A percentile compares a stretch with the other conserved stretches of the same genome.
Evolutionary conservation across 2,113 vertebrate species (phyloP).

Genomic region (Falcunculus frontatus): DNA sequence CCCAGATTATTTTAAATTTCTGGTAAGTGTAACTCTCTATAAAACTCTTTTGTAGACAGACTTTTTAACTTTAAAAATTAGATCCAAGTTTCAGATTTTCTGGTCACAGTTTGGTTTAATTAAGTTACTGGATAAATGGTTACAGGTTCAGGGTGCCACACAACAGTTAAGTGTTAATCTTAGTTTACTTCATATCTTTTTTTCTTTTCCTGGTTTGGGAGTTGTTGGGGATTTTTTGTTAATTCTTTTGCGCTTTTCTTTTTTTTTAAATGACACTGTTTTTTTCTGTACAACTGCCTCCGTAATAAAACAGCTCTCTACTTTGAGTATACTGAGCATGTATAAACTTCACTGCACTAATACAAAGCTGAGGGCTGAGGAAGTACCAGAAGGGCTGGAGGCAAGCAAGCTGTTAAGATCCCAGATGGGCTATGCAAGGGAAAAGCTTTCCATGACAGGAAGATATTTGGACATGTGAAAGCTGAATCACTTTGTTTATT

Average conservation of each 20-base stretch:
- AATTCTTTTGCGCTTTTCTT: rapidly evolving
- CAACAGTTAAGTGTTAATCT: neutral
- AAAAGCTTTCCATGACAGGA: neutral
- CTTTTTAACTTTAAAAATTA: neutral
- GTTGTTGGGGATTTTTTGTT: too few relatives aligned
- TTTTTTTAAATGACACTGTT: neutral
- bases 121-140: neutral
- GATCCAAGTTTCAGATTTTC: neutral
- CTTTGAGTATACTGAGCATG: neutral
- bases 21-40: neutral
- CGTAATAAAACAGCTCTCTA: neutral
- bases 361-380: neutral
- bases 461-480: neutral
- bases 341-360: neutral
- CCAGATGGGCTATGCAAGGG: neutral
- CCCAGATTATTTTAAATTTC: neutral
- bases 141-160: neutral
- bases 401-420: neutral
- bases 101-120: neutral
- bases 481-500: neutral
- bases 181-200: neutral
- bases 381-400: neutral
- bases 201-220: neutral
- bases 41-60: neutral
- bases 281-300: neutral